Evolutionary conservation across 2,797 vertebrate species (phyloP), one percentile per base, ranked within the genome.

Genomic region (Enteromius anoplus): DNA sequence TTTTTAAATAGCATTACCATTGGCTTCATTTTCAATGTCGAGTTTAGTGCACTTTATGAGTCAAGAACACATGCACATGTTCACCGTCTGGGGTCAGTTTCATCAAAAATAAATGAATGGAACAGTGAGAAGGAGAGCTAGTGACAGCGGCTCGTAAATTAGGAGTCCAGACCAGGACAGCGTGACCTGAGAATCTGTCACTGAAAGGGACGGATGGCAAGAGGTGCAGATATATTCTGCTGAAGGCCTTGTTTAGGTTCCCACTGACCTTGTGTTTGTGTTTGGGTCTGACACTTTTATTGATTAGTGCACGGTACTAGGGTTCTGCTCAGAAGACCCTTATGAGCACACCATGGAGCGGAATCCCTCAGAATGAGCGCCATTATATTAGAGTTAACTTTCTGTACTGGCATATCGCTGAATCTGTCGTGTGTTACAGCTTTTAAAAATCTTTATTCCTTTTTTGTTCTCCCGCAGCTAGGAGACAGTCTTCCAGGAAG

Each of bases 191-290:
- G 80, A 88, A 80, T 62, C 86, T 86, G 86, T 87, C 84, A 85
- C 62, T 23, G 14, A 69, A 64, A 80, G 83, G 60, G 72, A 85
- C 78, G 66, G 79, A 85, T 80, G 58, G 84, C 53, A 73, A 49
- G 26, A 65, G 72, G 80, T 82, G 82, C 87, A 87, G 81, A 88
- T 86, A 85, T 77, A 86, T 86, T 89, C 72, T 87, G 85, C 87
- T 81, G 83, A 88, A 88, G 85, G 85, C 85, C 87, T 89, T 82
- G 87, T 88, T 90, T 88, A 86, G 86, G 82, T 87, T 87, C 70
- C 55, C 85, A 79, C 84, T 89, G 88, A 91, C 89, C 89, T 89
- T 89, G 90, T 88, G 87, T 85, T 83, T 85, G 87, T 83, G 78
- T 86, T 88, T 85, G 85, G 83, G 82, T 79, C 82, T 88, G 88